Conservation (phyloP, 2,888 invertebrate species). For the Synanthedon formicaeformis region DNA sequence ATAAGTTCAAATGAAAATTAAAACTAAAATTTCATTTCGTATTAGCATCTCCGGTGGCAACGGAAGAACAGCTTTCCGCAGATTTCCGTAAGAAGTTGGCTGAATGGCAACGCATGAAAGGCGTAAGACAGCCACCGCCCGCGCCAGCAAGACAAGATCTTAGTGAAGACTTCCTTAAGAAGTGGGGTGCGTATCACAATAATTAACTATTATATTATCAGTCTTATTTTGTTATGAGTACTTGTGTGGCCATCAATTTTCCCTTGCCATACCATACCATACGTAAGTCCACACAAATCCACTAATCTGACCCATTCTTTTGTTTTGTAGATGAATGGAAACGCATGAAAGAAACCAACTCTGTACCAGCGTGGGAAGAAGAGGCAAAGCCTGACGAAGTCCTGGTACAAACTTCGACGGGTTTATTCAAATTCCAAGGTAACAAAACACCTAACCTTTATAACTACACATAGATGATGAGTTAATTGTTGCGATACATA, state of each 20-base stretch:
- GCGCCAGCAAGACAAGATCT: constrained; percentile 75
- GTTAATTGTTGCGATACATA: neutral
- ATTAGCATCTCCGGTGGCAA: constrained; percentile 47
- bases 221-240: neutral
- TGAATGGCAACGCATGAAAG: constrained; percentile 86
- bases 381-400: constrained; percentile 72
- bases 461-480: constrained; percentile 16
- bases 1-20: too few species aligned
- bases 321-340: constrained; percentile 80
- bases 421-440: constrained; percentile 86
- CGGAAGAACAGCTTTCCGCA: constrained; percentile 79
- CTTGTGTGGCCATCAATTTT: neutral
- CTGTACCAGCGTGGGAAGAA: constrained; percentile 63
- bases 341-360: constrained; percentile 75
- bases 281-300: too few species aligned
- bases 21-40: too few species aligned
- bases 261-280: too few species aligned
- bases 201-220: neutral
- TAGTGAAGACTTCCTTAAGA: constrained; percentile 85
- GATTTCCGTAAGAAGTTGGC: constrained; percentile 86
- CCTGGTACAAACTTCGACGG: constrained; percentile 84
- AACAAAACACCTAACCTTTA: constrained; percentile 1
- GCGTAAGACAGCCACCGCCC: constrained; percentile 52
- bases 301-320: too few species aligned
- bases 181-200: constrained; percentile 68